phyloP scores from a whole-genome alignment of 1,140 invertebrate species.

The Uloborus diversus region DNA sequence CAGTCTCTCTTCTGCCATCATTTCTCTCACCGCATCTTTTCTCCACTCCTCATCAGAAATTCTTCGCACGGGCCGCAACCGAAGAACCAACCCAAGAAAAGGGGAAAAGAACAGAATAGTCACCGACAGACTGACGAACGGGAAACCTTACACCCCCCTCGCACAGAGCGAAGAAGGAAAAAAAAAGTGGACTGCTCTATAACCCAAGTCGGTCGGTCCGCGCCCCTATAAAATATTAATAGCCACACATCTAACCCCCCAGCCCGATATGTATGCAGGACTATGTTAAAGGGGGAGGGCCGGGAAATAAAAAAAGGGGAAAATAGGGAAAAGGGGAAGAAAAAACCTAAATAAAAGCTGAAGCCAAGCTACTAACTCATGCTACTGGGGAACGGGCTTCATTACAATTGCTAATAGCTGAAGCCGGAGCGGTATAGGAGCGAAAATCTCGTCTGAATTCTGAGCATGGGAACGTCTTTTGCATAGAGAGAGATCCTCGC shows the following conservation, averaged over 20 bases:
- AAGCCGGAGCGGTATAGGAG: constrained; percentile 43
- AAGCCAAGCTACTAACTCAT: constrained; percentile 49
- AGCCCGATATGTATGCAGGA: constrained; percentile 41
- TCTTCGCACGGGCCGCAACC: constrained; percentile 29
- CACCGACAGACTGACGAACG: constrained; percentile 5
- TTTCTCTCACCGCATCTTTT: constrained; percentile 10
- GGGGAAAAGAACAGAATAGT: constrained; percentile 1
- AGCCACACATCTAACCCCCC: constrained; percentile 29
- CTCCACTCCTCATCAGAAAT: constrained; percentile 36
- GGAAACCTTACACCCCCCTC: constrained; percentile 31
- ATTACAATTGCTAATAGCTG: constrained; percentile 55
- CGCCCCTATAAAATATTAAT: constrained; percentile 53
- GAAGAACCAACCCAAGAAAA: constrained; percentile 2
- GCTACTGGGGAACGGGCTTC: constrained; percentile 49
- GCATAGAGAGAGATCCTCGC: constrained; percentile 33
- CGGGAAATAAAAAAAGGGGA: constrained; percentile 6
- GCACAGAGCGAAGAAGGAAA: neutral
- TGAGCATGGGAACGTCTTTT: constrained; percentile 51
- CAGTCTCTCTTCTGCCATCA: neutral
- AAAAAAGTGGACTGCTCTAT: neutral
- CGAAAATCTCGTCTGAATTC: constrained; percentile 53
- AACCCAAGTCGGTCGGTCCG: constrained; percentile 18
- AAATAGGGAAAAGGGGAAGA: neutral
- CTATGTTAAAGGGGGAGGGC: neutral
- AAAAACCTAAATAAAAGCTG: constrained; percentile 42